phyloP scores from a whole-genome alignment of 2,888 invertebrate species.

The Drosophila trichaetosa region DNA sequence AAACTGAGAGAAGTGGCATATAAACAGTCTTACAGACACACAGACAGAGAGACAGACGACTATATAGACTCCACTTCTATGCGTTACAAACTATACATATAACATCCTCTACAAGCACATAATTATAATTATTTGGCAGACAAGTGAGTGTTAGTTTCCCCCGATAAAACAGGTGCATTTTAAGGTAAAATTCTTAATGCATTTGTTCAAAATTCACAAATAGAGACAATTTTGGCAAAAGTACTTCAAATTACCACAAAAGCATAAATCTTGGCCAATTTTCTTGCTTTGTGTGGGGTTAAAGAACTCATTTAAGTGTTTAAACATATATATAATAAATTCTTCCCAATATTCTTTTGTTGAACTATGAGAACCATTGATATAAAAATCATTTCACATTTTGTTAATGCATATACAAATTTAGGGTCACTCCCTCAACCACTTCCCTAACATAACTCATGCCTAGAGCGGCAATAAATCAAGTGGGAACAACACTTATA shows the following conservation, averaged over 20 bases:
- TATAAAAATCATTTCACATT: neutral
- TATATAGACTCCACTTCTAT: no score
- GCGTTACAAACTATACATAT: no score
- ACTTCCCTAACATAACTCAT: constrained; percentile 42
- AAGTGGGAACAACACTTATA: constrained; percentile 39
- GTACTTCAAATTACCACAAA: neutral
- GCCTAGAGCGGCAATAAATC: constrained; percentile 39
- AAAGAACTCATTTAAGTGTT: neutral
- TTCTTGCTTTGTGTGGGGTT: neutral
- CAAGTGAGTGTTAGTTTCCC: neutral
- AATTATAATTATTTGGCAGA: no score
- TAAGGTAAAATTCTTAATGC: neutral
- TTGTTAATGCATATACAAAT: neutral
- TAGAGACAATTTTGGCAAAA: neutral
- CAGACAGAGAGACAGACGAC: no score
- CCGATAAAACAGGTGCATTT: neutral
- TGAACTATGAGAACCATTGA: neutral
- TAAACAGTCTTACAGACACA: no score
- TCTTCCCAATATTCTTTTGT: neutral
- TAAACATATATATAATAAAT: neutral
- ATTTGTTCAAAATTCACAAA: neutral
- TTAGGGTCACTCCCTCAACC: neutral
- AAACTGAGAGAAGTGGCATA: neutral
- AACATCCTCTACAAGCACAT: no score
- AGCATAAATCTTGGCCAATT: neutral